phyloP scores from a whole-genome alignment of 2,113 vertebrate genomes.

The Pteropus alecto region DNA sequence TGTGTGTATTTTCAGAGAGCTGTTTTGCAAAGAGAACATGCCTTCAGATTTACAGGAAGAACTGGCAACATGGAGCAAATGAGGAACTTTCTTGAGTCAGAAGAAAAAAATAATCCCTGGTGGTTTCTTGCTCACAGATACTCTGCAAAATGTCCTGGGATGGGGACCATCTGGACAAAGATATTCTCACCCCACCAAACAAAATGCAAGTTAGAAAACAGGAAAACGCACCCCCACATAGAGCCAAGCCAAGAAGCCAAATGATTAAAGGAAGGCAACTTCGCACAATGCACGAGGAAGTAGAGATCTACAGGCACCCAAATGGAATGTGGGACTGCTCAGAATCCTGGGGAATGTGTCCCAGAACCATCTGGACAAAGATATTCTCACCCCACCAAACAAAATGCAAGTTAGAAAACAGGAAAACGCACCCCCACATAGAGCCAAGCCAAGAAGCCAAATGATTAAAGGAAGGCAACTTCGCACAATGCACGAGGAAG shows the following conservation, averaged over 20 bases:
- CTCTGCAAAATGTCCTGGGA: constrained; percentile 74
- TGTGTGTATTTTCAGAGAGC: constrained; percentile 34
- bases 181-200: constrained; percentile 69
- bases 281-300: neutral
- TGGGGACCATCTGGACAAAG: constrained; percentile 76
- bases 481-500: neutral
- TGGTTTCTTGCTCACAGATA: constrained; percentile 71
- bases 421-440: constrained; percentile 66
- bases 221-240: constrained; percentile 66
- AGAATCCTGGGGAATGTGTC: neutral
- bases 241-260: constrained; percentile 56
- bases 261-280: constrained; percentile 15
- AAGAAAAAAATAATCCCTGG: constrained; percentile 13
- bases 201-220: constrained; percentile 74
- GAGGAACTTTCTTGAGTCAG: constrained; percentile 58
- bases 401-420: constrained; percentile 74
- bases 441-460: constrained; percentile 56
- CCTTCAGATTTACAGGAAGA: constrained; percentile 65
- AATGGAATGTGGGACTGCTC: neutral
- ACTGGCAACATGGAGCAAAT: constrained; percentile 35
- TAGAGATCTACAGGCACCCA: neutral
- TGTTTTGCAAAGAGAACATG: constrained; percentile 55
- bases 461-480: constrained; percentile 15
- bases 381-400: constrained; percentile 69
- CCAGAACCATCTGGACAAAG: constrained; percentile 78